Conservation (phyloP, 2,113 vertebrate genomes). For the Phylloscopus trochilus region DNA sequence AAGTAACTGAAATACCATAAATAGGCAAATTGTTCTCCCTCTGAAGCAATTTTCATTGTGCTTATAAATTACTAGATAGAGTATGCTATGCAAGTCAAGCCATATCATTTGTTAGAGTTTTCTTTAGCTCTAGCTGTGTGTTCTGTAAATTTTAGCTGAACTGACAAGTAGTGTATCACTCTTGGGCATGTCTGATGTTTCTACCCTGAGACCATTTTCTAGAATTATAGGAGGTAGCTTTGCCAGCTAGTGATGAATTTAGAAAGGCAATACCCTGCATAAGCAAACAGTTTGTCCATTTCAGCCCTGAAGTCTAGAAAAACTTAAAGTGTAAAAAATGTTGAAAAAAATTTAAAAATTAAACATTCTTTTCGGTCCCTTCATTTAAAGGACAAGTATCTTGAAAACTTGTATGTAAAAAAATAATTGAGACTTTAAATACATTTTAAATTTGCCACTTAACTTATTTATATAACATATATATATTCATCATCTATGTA, state of each 20-base stretch:
- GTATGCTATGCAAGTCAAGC: not conserved
- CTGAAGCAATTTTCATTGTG: not conserved
- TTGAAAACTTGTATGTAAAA: not conserved
- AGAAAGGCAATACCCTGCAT: not conserved
- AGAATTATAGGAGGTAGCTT: not conserved
- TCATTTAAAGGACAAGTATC: not conserved
- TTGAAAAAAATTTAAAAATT: accelerated
- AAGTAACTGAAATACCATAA: not conserved
- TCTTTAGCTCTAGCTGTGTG: not conserved
- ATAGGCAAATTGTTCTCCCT: not conserved
- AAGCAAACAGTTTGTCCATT: not conserved
- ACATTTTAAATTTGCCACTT: not conserved
- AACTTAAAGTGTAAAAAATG: not conserved
- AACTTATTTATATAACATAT: not conserved
- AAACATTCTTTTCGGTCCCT: not conserved
- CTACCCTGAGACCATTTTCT: not conserved
- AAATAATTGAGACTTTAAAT: not conserved
- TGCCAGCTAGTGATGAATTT: not conserved
- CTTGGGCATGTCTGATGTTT: not conserved
- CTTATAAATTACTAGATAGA: not conserved
- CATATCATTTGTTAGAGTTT: not conserved
- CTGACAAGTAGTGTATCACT: not conserved
- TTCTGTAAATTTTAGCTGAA: not conserved
- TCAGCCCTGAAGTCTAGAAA: not conserved
- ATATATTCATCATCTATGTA: not conserved